These are phyloP conservation scores for Tor tambroides DNA, from an alignment of 2,113 vertebrate genomes.

Conservation along the genomic window DNA sequence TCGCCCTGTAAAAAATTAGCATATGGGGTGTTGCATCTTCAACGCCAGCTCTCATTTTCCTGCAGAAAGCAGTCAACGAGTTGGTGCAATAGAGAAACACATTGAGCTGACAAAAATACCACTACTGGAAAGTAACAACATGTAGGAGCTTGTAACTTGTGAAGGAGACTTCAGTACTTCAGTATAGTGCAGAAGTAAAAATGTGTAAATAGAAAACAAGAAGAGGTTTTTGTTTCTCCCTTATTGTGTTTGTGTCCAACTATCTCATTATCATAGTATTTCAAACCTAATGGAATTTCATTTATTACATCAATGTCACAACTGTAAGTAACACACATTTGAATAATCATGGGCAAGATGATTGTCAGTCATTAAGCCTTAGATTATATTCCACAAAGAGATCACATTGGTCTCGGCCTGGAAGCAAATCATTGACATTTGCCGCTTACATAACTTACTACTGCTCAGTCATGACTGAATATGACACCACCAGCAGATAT, in stretches of 20 bases:
- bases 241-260: not conserved
- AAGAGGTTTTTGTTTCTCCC: no score
- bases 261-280: not conserved
- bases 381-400: not conserved
- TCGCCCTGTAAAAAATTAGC: no score
- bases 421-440: not conserved
- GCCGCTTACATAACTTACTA: not conserved
- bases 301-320: not conserved
- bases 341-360: not conserved
- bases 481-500: not conserved
- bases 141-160: not conserved
- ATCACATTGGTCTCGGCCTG: not conserved
- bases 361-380: not conserved
- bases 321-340: not conserved
- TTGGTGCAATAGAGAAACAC: not conserved
- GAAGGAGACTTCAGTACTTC: not conserved
- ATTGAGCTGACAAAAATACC: not conserved
- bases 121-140: not conserved
- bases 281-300: not conserved
- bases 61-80: no score
- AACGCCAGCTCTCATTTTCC: no score
- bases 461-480: not conserved
- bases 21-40: no score
- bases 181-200: not conserved
- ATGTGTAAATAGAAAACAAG: no score